A percentile compares a stretch with the other conserved stretches of the same genome.
Evolutionary conservation across 1,140 invertebrate species (phyloP).

Genomic region (Listronotus oregonensis): DNA sequence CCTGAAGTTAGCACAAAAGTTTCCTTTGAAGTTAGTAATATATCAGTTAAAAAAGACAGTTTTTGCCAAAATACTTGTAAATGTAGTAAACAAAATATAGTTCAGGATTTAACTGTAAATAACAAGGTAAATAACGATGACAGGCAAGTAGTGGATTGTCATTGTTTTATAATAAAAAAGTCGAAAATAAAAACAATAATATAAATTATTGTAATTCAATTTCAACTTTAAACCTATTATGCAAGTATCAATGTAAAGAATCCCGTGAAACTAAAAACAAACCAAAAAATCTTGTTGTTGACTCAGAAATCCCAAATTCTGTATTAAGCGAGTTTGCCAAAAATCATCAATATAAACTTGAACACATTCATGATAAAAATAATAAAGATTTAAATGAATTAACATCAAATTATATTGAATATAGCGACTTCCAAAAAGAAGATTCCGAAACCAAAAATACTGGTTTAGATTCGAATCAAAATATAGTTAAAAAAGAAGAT

Average conservation of each 20-base stretch:
- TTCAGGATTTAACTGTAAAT: not conserved
- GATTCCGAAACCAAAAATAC: slow-evolving; percentile 1
- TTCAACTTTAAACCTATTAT: too few relatives aligned
- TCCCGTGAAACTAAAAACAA: too few relatives aligned
- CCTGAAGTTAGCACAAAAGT: slow-evolving; percentile 1
- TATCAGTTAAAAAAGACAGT: not conserved
- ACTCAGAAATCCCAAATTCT: not conserved
- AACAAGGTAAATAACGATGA: not conserved
- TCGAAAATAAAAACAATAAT: too few relatives aligned
- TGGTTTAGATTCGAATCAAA: slow-evolving; percentile 40
- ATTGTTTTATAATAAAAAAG: too few relatives aligned
- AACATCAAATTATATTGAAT: slow-evolving; percentile 10
- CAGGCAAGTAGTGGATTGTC: not conserved
- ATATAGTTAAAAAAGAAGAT: slow-evolving; percentile 19
- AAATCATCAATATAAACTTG: not conserved
- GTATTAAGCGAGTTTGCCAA: not conserved
- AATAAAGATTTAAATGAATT: slow-evolving; percentile 11
- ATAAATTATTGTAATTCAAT: too few relatives aligned
- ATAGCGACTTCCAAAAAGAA: slow-evolving; percentile 17
- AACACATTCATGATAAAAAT: not conserved
- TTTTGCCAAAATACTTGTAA: too few relatives aligned
- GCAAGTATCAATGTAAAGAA: too few relatives aligned
- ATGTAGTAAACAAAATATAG: not conserved
- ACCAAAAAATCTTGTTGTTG: too few relatives aligned
- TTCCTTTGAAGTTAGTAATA: not conserved